Conservation (phyloP, 1,140 invertebrate genomes). For the Protaetia brevitarsis region DNA sequence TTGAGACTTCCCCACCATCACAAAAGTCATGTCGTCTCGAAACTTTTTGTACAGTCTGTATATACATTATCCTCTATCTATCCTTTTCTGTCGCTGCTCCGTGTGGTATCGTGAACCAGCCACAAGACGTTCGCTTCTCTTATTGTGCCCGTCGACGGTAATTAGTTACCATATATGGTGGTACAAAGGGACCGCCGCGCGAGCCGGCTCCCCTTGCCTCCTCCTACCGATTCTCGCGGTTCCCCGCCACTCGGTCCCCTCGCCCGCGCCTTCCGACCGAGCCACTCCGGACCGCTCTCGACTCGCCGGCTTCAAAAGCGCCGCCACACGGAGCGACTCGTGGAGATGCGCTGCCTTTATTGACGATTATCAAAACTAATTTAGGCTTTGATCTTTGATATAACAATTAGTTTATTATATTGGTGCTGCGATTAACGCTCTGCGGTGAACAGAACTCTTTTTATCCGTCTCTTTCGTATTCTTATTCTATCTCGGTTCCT, state of each 20-base stretch:
- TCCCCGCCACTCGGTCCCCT: constrained; percentile 20
- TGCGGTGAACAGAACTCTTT: background rate
- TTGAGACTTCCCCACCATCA: too few species aligned
- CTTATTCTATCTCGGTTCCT: background rate
- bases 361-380: constrained; percentile 46
- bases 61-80: background rate
- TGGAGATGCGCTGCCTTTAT: constrained; percentile 33
- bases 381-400: constrained; percentile 41
- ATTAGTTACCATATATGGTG: constrained; percentile 50
- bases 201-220: constrained; percentile 35
- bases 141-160: constrained; percentile 45
- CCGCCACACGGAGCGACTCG: background rate
- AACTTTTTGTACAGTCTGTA: background rate
- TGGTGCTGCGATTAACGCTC: constrained; percentile 12
- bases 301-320: constrained; percentile 24
- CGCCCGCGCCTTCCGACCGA: constrained; percentile 9
- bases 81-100: background rate
- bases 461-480: background rate
- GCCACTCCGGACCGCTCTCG: constrained; percentile 19
- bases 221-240: constrained; percentile 25
- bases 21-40: too few species aligned
- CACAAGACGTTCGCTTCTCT: constrained; percentile 28
- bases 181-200: constrained; percentile 48
- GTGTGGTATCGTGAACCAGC: constrained; percentile 21
- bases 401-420: constrained; percentile 34